Percentiles rank a stretch among this genome's conserved stretches.
Conservation (phyloP, 2,113 vertebrate genomes). For the Sprattus sprattus region DNA sequence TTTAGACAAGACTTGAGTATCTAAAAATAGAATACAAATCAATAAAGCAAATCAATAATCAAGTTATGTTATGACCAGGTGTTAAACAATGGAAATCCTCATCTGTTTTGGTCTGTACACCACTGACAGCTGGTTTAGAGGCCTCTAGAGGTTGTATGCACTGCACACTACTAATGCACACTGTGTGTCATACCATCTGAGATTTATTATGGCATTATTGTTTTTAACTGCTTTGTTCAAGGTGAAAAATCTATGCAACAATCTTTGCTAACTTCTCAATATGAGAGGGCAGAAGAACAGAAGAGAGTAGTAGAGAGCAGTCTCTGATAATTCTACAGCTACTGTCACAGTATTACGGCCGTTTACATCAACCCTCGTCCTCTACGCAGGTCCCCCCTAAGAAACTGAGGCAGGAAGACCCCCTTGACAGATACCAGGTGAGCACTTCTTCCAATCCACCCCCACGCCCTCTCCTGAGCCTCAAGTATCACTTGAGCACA, state of each 20-base stretch:
- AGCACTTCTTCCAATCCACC: background rate
- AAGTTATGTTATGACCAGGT: background rate
- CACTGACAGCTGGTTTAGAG: background rate
- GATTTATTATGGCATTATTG: background rate
- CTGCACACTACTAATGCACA: background rate
- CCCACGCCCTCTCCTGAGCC: background rate
- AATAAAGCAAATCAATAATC: too few relatives aligned
- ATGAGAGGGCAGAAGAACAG: background rate
- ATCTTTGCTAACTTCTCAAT: background rate
- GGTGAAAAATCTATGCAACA: too few relatives aligned
- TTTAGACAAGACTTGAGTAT: too few relatives aligned
- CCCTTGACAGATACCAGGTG: constrained; percentile 88
- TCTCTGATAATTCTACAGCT: too few relatives aligned
- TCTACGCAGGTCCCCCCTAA: constrained; percentile 60
- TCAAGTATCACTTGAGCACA: background rate
- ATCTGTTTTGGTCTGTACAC: background rate
- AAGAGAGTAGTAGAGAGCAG: background rate
- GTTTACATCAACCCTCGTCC: too few relatives aligned
- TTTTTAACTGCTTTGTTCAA: background rate
- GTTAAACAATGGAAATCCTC: background rate
- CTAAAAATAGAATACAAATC: too few relatives aligned
- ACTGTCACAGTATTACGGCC: too few relatives aligned
- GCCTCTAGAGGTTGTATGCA: background rate
- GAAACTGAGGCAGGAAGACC: constrained; percentile 84
- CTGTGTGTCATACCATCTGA: background rate